These are phyloP conservation scores for Stegastes partitus DNA, from an alignment of 2,113 vertebrate species.

Conservation along the genomic window DNA sequence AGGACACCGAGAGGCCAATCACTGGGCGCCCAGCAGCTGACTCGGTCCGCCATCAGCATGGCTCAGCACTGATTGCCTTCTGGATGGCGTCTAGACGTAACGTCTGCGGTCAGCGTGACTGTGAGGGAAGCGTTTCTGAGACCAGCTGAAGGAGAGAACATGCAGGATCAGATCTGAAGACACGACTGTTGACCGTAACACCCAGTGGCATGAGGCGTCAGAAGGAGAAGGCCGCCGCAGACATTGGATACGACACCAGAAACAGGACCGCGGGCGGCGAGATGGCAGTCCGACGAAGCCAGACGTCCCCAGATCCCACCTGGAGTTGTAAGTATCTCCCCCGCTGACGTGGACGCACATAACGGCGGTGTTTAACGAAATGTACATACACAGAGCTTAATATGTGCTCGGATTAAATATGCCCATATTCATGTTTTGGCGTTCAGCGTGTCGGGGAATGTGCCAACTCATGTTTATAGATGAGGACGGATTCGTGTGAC, in stretches of 20 bases:
- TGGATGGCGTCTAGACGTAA: constrained; percentile 45
- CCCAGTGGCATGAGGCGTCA: constrained; percentile 48
- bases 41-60: constrained; percentile 42
- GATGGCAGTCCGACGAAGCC: constrained; percentile 26
- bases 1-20: constrained; percentile 35
- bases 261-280: constrained; percentile 40
- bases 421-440: not conserved
- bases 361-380: not conserved
- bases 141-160: constrained; percentile 35
- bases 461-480: not conserved
- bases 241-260: constrained; percentile 55
- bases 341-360: constrained; percentile 4
- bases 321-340: constrained; percentile 4
- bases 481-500: constrained; percentile 4
- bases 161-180: constrained; percentile 50
- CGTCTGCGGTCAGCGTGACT: constrained; percentile 56
- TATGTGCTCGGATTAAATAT: not conserved
- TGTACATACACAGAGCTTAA: not conserved
- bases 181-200: constrained; percentile 59
- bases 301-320: constrained; percentile 23
- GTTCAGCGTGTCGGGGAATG: not conserved
- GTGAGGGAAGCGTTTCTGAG: constrained; percentile 42
- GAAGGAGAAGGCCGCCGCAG: constrained; percentile 31
- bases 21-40: constrained; percentile 31
- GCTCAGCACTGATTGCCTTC: constrained; percentile 46